Evolutionary conservation across 2,888 invertebrate species (phyloP), one percentile per base, ranked within the genome.

Genomic region (Drosophila pullipes): DNA sequence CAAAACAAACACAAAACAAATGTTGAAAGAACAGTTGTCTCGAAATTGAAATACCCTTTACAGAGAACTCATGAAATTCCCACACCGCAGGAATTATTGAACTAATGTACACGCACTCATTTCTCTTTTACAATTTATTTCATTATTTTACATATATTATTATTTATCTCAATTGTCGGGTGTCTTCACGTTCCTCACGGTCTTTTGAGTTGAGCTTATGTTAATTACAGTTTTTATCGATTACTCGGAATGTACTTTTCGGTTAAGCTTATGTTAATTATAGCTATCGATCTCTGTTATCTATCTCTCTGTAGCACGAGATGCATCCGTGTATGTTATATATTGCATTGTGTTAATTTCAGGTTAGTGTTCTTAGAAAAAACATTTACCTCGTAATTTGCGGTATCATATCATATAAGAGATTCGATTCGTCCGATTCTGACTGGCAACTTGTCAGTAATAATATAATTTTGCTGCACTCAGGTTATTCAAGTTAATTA

Each of bases 1-100:
- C 73, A 69, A 35, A 16, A 37, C 65, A 71, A 61, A 75, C 41
- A 61, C 16, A 66, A 59, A 59, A 49, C 11, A 69, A 16, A 52
- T 47, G 25, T 25, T 25, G 28, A 39, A 39, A 13, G 55, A 39
- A 39, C 28, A n/a, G 39, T 25, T 39, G 5, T n/a, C 57, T 9
- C 57, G n/a, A 57, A 39, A 28, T 41, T 9, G 13, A 25, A 13
- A 57, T 39, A 28, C 55, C 39, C 55, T 39, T 25, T 39, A 13
- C 39, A 2, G 13, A 39, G 16, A 50, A 18, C 25, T 18, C 25
- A 2, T 25, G 25, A 4, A 4, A 16, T 25, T 47, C 25, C 16
- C 25, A 47, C 16, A 25, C 16, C 47, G 22, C 16, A 16, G 16
- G 7, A 47, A 47, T 9, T 47, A 47, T 25, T 7, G 22, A 25